Conservation (phyloP, 2,888 invertebrate genomes). For the Agrochola lychnidis region DNA sequence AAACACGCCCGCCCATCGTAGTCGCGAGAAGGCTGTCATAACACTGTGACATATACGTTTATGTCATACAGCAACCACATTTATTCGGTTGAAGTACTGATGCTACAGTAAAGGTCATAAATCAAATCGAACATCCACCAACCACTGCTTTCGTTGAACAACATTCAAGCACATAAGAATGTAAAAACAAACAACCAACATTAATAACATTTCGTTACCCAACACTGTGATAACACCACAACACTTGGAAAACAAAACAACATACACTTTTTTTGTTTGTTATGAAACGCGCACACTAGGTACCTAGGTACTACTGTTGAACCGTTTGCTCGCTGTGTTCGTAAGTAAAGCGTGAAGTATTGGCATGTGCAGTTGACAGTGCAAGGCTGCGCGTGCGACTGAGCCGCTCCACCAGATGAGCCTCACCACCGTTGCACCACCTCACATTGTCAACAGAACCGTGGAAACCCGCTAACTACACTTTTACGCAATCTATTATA, state of each 20-base stretch:
- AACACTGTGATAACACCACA: constrained; percentile 60
- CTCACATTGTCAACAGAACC: constrained; percentile 86
- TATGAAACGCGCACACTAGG: constrained; percentile 53
- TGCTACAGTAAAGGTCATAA: not conserved
- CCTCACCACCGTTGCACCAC: constrained; percentile 86
- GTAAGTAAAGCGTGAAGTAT: constrained; percentile 72
- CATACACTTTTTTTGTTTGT: constrained; percentile 60
- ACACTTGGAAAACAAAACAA: constrained; percentile 62
- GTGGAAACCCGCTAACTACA: constrained; percentile 84
- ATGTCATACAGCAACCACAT: not conserved
- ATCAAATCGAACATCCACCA: not conserved
- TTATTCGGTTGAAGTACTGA: not conserved
- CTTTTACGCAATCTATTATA: constrained; percentile 87
- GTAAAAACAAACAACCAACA: constrained; percentile 71
- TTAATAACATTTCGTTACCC: constrained; percentile 50
- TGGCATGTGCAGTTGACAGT: constrained; percentile 81
- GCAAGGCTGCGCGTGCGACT: constrained; percentile 85
- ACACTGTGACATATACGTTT: not conserved
- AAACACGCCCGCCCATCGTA: constrained; percentile 38
- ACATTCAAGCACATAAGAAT: constrained; percentile 29
- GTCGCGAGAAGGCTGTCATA: not conserved
- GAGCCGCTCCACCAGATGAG: constrained; percentile 75
- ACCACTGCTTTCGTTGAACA: constrained; percentile 14
- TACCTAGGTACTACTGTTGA: constrained; percentile 27
- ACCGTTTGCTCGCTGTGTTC: constrained; percentile 37